These are phyloP conservation scores for Bombus pyrosoma DNA, from an alignment of 1,140 invertebrate species.

Conservation along the genomic window DNA sequence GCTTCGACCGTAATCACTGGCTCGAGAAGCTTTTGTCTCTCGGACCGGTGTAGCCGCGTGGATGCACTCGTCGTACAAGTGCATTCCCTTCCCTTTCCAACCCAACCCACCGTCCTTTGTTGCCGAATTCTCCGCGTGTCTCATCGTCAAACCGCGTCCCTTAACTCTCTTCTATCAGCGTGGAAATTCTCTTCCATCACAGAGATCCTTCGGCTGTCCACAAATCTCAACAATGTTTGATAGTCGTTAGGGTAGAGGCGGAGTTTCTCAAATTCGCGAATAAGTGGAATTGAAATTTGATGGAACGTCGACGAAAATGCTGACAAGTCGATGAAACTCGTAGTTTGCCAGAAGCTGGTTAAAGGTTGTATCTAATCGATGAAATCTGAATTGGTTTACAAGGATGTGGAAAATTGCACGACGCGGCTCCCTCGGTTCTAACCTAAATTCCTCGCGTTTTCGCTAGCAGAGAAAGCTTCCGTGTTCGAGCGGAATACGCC, in stretches of 20 bases:
- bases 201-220: not conserved
- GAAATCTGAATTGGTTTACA: too few species aligned
- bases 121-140: conserved; percentile 28
- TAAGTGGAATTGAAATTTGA: too few species aligned
- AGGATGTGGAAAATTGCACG: not conserved
- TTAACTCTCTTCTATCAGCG: not conserved
- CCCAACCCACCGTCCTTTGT: conserved; percentile 8
- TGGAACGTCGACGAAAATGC: too few species aligned
- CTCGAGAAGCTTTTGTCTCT: conserved; percentile 50
- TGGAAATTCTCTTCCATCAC: not conserved
- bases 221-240: not conserved
- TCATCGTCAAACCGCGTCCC: not conserved
- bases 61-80: conserved; percentile 38
- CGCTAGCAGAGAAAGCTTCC: not conserved
- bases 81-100: not conserved
- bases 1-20: conserved; percentile 35
- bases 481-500: too few species aligned
- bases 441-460: not conserved
- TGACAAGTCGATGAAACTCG: too few species aligned
- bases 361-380: too few species aligned
- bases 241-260: too few species aligned
- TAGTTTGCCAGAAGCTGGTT: too few species aligned
- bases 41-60: conserved; percentile 1
- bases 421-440: not conserved
- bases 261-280: too few species aligned